Percentiles rank a stretch among this genome's conserved stretches.
These are phyloP conservation scores for Lepus townsendii DNA, from an alignment of 2,797 vertebrate species.

Conservation along the genomic window DNA sequence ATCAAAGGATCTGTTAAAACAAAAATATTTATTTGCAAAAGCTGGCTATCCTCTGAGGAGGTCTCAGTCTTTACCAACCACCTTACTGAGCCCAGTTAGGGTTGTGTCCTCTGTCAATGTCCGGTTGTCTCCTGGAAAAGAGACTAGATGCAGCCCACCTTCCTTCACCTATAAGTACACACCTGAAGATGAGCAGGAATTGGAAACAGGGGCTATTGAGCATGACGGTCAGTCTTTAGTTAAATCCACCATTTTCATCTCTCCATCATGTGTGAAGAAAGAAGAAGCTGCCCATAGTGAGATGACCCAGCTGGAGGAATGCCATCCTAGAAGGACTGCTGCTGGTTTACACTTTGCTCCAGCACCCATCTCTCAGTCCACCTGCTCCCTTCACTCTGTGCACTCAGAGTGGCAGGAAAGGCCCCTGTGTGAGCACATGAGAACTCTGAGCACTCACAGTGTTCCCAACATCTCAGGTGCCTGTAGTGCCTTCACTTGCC, in stretches of 20 bases:
- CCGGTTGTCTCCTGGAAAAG: slow-evolving; percentile 92
- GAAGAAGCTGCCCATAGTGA: slow-evolving; percentile 80
- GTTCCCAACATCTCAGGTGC: slow-evolving; percentile 91
- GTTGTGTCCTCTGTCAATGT: slow-evolving; percentile 96
- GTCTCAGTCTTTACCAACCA: slow-evolving; percentile 94
- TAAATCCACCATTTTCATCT: slow-evolving; percentile 91
- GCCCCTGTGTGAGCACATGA: slow-evolving; percentile 87
- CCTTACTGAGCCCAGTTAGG: slow-evolving; percentile 91
- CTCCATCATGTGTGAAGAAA: slow-evolving; percentile 85
- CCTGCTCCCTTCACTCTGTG: slow-evolving; percentile 91
- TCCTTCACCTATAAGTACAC: slow-evolving; percentile 93
- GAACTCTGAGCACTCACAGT: slow-evolving; percentile 93
- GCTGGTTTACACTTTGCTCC: slow-evolving; percentile 85
- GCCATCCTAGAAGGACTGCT: slow-evolving; percentile 80
- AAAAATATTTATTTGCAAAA: slow-evolving; percentile 85
- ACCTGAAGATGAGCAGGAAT: slow-evolving; percentile 83
- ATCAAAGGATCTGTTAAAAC: slow-evolving; percentile 88
- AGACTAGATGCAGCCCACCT: slow-evolving; percentile 91
- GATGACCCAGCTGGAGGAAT: slow-evolving; percentile 79
- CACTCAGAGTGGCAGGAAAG: slow-evolving; percentile 90
- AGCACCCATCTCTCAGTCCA: slow-evolving; percentile 88
- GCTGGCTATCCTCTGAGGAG: slow-evolving; percentile 91
- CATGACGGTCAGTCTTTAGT: slow-evolving; percentile 80
- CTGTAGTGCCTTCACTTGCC: slow-evolving; percentile 80
- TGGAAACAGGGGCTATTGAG: slow-evolving; percentile 62